These are phyloP conservation scores for Vulpes lagopus DNA, from an alignment of 2,113 vertebrate genomes.

Conservation along the genomic window DNA sequence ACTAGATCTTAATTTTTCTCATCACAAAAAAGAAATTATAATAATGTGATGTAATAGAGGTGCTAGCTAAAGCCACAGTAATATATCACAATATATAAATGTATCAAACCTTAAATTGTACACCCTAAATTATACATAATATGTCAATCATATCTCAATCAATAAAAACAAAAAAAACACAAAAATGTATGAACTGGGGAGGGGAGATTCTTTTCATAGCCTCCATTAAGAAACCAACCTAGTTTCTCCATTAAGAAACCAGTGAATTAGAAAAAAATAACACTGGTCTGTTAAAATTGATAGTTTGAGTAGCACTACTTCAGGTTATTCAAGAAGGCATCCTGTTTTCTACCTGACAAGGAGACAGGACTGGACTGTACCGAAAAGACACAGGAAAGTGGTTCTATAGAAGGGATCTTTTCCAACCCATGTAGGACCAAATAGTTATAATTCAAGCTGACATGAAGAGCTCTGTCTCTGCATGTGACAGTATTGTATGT, in stretches of 20 bases:
- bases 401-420: not conserved
- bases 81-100: not conserved
- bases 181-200: not conserved
- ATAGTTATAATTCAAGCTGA: not conserved
- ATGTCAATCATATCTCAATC: not conserved
- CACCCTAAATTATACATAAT: not conserved
- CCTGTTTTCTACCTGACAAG: not conserved
- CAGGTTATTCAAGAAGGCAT: not conserved
- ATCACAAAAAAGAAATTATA: not conserved
- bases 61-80: not conserved
- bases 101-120: not conserved
- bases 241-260: not conserved
- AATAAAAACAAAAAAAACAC: not conserved
- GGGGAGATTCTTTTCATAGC: not conserved
- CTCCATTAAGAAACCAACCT: not conserved
- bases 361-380: not conserved
- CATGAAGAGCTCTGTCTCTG: not conserved
- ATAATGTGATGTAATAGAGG: not conserved
- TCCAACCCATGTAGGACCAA: not conserved
- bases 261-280: not conserved
- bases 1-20: not conserved
- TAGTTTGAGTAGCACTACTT: not conserved
- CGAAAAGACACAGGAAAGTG: not conserved
- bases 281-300: not conserved
- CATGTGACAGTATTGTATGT: not conserved